Percentiles rank a stretch among this genome's conserved stretches.
These are phyloP conservation scores for Sebastolobus alascanus DNA, from an alignment of 2,797 vertebrate genomes.

Conservation along the genomic window DNA sequence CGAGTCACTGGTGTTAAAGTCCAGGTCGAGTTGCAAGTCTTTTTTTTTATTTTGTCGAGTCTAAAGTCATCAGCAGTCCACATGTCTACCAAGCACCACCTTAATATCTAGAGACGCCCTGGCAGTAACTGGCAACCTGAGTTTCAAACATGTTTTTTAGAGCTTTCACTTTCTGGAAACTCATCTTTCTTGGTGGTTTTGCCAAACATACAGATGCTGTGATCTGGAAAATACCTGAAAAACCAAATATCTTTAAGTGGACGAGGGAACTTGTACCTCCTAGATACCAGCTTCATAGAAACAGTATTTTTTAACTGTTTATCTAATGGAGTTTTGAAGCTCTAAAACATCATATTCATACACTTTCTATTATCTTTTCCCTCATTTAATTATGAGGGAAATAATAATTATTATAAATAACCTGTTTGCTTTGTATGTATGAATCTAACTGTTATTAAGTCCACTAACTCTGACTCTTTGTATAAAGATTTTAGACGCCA, in stretches of 20 bases:
- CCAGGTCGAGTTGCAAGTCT: no score
- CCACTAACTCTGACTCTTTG: background rate
- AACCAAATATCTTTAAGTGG: background rate
- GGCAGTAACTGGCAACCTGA: no score
- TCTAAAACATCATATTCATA: no score
- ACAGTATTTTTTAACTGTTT: background rate
- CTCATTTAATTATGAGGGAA: background rate
- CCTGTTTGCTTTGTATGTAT: accelerated
- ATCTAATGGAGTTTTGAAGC: background rate
- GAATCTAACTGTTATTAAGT: background rate
- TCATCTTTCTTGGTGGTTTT: background rate
- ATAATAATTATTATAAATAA: no score
- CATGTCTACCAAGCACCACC: no score
- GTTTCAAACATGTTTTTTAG: background rate
- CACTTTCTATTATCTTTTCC: background rate
- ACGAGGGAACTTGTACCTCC: background rate
- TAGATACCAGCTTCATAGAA: background rate
- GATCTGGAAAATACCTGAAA: conserved; percentile 2
- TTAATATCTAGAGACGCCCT: no score
- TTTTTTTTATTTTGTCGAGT: no score
- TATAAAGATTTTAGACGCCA: background rate
- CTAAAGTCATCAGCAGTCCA: no score
- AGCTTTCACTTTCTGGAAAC: background rate
- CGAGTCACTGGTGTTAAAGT: no score
- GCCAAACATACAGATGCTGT: background rate